These are phyloP conservation scores for Amphiduros pacificus DNA, from an alignment of 2,888 invertebrate genomes.

Conservation along the genomic window DNA sequence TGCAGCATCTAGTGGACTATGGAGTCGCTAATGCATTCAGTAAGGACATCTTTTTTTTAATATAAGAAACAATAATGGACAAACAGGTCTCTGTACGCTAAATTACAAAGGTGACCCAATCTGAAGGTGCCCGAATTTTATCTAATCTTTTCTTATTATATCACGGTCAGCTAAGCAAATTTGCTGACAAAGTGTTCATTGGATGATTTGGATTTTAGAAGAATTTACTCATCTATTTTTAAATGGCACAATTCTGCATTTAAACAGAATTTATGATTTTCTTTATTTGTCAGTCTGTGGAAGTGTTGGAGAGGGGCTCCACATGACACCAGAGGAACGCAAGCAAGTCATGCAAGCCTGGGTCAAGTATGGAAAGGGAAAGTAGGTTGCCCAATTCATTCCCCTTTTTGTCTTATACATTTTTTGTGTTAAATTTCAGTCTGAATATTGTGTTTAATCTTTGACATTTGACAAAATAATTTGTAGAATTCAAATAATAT, in stretches of 20 bases:
- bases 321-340: constrained; percentile 69
- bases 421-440: too few species aligned
- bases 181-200: background rate
- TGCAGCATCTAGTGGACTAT: constrained; percentile 23
- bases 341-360: constrained; percentile 69
- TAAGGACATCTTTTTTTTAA: constrained; percentile 1
- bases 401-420: too few species aligned
- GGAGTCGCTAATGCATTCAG: constrained; percentile 24
- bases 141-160: too few species aligned
- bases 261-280: too few species aligned
- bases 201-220: too few species aligned
- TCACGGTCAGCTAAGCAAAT: too few species aligned
- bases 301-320: constrained; percentile 77
- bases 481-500: too few species aligned
- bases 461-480: too few species aligned
- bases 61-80: background rate
- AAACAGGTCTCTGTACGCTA: background rate
- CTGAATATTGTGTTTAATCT: too few species aligned
- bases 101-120: background rate
- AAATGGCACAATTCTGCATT: too few species aligned
- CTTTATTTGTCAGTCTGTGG: constrained; percentile 70
- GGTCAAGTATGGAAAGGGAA: constrained; percentile 47
- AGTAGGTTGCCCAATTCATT: constrained; percentile 24
- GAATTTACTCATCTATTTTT: too few species aligned
- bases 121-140: too few species aligned